Percentiles rank a stretch among this genome's conserved stretches.
phyloP scores from a whole-genome alignment of 2,888 invertebrate species.

The Polydrusus pterygomalis region DNA sequence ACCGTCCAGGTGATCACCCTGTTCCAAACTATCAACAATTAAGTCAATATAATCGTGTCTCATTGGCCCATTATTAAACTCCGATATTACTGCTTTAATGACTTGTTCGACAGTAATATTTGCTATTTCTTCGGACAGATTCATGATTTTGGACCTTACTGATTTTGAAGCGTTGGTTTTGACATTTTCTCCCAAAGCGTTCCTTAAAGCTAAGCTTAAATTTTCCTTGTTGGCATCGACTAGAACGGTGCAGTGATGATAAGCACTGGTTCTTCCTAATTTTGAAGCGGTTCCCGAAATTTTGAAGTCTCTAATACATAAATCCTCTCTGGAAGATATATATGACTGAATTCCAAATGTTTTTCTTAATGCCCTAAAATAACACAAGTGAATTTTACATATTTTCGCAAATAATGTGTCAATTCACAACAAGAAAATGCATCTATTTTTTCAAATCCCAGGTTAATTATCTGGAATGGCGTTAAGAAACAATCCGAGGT shows the following conservation, averaged over 20 bases:
- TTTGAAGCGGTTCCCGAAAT: slow-evolving; percentile 98
- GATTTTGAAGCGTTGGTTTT: slow-evolving; percentile 91
- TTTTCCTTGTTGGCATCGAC: slow-evolving; percentile 88
- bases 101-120: slow-evolving; percentile 82
- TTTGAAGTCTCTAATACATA: slow-evolving; percentile 86
- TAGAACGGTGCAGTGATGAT: slow-evolving; percentile 97
- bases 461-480: too few relatives aligned
- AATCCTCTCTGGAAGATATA: slow-evolving; percentile 91
- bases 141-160: slow-evolving; percentile 86
- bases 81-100: slow-evolving; percentile 87
- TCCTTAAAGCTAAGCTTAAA: slow-evolving; percentile 82
- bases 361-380: slow-evolving; percentile 81
- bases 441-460: too few relatives aligned
- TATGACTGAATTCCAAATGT: slow-evolving; percentile 86
- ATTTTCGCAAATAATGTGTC: too few relatives aligned
- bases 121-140: slow-evolving; percentile 85
- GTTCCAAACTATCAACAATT: not conserved
- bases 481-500: too few relatives aligned
- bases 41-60: not conserved
- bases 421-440: too few relatives aligned
- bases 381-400: not conserved
- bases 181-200: slow-evolving; percentile 78
- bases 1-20: slow-evolving; percentile 53
- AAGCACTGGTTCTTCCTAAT: slow-evolving; percentile 90
- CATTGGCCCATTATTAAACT: slow-evolving; percentile 73